Conservation (phyloP, 2,797 vertebrate species). For the Kryptolebias ocellatus region DNA sequence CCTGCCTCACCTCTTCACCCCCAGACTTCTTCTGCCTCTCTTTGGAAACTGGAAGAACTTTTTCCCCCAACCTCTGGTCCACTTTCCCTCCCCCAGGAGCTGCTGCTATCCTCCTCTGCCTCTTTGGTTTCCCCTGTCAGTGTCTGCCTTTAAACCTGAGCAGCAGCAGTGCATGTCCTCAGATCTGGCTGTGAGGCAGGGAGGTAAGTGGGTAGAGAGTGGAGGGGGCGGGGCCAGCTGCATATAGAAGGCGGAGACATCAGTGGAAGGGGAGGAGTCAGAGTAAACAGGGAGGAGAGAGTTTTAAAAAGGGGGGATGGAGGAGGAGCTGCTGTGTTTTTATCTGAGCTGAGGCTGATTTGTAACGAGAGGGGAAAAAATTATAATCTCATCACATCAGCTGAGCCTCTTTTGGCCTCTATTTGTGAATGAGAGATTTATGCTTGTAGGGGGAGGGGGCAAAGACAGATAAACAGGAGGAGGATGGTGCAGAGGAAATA, state of each 20-base stretch:
- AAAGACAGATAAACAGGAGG: constrained; percentile 47
- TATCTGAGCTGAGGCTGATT: constrained; percentile 75
- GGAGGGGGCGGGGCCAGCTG: constrained; percentile 35
- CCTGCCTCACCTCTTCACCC: constrained; percentile 38
- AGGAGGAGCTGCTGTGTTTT: constrained; percentile 32
- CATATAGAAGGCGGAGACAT: constrained; percentile 46
- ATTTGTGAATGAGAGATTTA: constrained; percentile 83
- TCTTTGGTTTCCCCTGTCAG: constrained; percentile 33
- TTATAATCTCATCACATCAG: constrained; percentile 78
- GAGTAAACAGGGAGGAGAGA: constrained; percentile 33
- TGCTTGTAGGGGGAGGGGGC: constrained; percentile 40
- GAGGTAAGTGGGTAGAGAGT: constrained; percentile 46
- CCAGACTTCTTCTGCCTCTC: constrained; percentile 19
- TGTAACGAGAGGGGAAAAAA: constrained; percentile 77
- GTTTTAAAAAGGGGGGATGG: constrained; percentile 12
- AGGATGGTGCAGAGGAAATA: constrained; percentile 14
- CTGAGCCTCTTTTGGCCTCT: constrained; percentile 82
- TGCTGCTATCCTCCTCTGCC: constrained; percentile 22
- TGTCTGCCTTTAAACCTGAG: constrained; percentile 64
- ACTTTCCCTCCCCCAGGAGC: constrained; percentile 26
- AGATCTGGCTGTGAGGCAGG: constrained; percentile 73
- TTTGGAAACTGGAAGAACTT: constrained; percentile 2
- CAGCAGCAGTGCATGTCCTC: constrained; percentile 66
- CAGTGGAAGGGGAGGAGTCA: constrained; percentile 31
- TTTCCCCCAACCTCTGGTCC: constrained; percentile 18